Conservation (phyloP, 2,797 vertebrate genomes). For the Prunella strophiata region DNA sequence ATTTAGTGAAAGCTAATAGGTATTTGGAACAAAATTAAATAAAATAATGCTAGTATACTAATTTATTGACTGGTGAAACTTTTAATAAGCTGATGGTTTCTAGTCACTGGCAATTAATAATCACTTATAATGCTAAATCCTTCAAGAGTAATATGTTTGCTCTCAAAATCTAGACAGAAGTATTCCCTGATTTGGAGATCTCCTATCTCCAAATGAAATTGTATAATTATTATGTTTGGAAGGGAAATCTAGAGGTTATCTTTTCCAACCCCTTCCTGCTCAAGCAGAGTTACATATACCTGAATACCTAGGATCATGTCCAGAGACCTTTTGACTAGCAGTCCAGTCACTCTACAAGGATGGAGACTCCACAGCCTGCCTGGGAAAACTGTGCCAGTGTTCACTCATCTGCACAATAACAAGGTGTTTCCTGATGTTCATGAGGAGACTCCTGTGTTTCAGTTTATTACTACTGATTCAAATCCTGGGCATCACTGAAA, state of each 20-base stretch:
- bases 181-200: neutral
- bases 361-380: neutral
- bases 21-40: neutral
- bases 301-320: neutral
- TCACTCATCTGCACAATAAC: neutral
- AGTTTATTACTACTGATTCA: neutral
- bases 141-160: neutral
- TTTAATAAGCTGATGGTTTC: neutral
- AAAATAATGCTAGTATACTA: rapidly evolving
- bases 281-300: neutral
- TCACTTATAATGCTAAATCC: neutral
- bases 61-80: neutral
- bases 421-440: neutral
- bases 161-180: neutral
- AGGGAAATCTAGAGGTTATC: neutral
- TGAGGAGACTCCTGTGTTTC: neutral
- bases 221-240: neutral
- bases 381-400: neutral
- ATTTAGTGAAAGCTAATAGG: neutral
- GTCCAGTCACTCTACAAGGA: neutral
- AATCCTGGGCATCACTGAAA: neutral
- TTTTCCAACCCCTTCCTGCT: neutral
- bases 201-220: neutral
- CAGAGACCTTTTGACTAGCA: neutral
- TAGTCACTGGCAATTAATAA: neutral